Base-by-base conservation (phyloP, 2,888 invertebrate genomes). In the Capitulum mitella region DNA sequence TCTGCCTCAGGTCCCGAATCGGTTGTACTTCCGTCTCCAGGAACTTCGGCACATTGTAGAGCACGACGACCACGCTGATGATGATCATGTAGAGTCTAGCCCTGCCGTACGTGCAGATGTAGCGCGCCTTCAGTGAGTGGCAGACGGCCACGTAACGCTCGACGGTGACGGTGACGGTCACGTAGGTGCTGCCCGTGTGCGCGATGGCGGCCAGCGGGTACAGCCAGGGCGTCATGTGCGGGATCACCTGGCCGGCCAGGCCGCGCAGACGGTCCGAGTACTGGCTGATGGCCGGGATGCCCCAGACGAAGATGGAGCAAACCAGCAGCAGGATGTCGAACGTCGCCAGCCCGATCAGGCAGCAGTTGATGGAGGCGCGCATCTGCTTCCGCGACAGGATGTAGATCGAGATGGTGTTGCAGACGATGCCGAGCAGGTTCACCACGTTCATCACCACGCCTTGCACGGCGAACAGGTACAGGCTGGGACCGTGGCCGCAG, bases 291-390 rank as follows among this genome's bases (percentile, higher is more conserved):
- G 93, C 93, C 76, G 93, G 92, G 83, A 97, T 89, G 51, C 95
- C 95, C 86, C 96, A 97, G 82, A 96, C 90, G 82, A 90, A 88
- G 82, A 94, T 89, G 80, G 95, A 93, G 77, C 94, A 94, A 83
- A 95, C 88, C 83, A 97, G 93, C 83, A 98, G 90, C 82, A 93
- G 90, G 22, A 94, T 95, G 88, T 98, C 98, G 86, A 95, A 96
- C 83, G 94, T 90, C 37, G 98, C 97, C 83, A 98, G 89, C 0
- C 87, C 97, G 82, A 95, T 93, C 80, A 98, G 89, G 84, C 97
- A 90, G 86, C 95, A 94, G 87, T 97, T 97, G 85, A 97, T 95
- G 84, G 97, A 96, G 80, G 95, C 95, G 84, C 94, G 91, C 97
- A 98, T 97, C 86, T 97, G 80, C 46, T 78, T 80, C 79, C 95